Conservation (phyloP, 2,113 vertebrate genomes). For the Chiloscyllium plagiosum region DNA sequence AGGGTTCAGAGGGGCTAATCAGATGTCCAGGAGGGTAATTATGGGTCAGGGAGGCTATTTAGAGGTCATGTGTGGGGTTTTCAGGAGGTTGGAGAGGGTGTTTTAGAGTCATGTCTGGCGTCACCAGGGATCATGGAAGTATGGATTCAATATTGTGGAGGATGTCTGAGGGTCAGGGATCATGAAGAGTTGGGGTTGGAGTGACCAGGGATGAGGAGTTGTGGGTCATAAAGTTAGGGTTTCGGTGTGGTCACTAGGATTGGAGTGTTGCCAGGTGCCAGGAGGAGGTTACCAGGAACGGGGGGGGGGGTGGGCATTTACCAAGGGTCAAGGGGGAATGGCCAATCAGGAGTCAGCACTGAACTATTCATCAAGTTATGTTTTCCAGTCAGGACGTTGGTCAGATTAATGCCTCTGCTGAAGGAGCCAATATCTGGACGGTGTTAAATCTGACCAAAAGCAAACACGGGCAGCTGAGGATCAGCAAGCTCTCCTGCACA, state of each 20-base stretch:
- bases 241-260: background rate
- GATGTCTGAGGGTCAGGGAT: background rate
- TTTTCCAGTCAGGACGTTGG: constrained; percentile 72
- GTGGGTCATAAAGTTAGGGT: too few species aligned
- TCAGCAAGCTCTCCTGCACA: constrained; percentile 73
- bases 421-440: constrained; percentile 76
- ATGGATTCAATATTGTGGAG: too few species aligned
- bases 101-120: background rate
- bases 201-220: background rate
- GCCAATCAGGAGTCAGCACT: background rate
- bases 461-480: constrained; percentile 69
- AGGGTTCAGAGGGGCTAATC: background rate
- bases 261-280: background rate
- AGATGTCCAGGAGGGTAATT: background rate
- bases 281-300: background rate
- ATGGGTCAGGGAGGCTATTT: background rate
- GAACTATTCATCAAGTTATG: background rate
- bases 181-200: background rate
- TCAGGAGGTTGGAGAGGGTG: too few species aligned
- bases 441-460: constrained; percentile 67
- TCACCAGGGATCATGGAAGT: background rate
- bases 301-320: background rate
- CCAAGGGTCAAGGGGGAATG: background rate
- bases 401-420: constrained; percentile 77
- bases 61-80: background rate